Base-by-base conservation (phyloP, 2,797 vertebrate genomes). In the Sparidentex hasta region DNA sequence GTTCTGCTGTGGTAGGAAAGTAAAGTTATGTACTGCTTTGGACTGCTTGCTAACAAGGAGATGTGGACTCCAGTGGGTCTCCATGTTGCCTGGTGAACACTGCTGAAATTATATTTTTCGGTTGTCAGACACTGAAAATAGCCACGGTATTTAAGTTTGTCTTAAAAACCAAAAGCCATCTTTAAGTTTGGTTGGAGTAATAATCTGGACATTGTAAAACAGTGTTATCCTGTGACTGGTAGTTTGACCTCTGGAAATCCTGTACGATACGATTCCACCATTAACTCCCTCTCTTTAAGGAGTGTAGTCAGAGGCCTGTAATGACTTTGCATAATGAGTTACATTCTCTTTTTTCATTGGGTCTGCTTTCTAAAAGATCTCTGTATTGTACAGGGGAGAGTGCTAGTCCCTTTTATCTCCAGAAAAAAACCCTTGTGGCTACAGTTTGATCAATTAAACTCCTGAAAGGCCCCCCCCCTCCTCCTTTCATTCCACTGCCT, bases 371-470 rank as follows among this genome's bases (percentile, higher is more conserved):
- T 93, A 91, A 95, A 94, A 93, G 93, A 95, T 95, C 93, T 91
- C 87, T 80, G 90, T 84, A 95, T 95, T 96, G 94, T 95, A 90
- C 88, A 83, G 90, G 68, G 86, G 81, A 93, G 88, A 90, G 92
- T 85, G 91, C 85, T 85, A 84, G 91, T 93, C 88, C 84, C 84
- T 90, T 96, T 96, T 96, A 95, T 95, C 94, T 95, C 77, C 58
- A 83, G 84, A 86, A 92, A 91, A 90, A 91, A 92, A 82, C 79
- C 92, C 92, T 91, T 81, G 88, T 93, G 94, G 93, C 93, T 93
- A 93, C 91, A 90, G 91, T 93, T 94, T 94, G 95, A 96, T 96
- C 95, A 95, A 96, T 96, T 96, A 96, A 95, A 95, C 92, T 92
- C 91, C 91, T 95, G 94, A 96, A 95, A 95, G 90, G 82, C 18